Conservation (phyloP, 2,797 vertebrate genomes). For the Poeciliopsis presidionis region DNA sequence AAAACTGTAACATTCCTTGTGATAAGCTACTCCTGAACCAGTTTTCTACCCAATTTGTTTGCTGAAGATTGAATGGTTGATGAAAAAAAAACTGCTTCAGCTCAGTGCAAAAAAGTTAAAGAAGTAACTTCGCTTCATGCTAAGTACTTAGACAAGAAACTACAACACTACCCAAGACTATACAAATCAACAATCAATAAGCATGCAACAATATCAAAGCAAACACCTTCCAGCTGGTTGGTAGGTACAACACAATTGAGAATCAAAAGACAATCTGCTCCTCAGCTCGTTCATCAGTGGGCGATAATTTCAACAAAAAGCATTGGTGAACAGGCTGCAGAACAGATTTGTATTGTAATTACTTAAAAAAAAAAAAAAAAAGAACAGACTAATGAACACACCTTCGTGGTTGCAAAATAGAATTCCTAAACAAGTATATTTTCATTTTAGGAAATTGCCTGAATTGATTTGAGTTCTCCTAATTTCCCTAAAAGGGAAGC, state of each 20-base stretch:
- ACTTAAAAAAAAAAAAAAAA: constrained; percentile 25
- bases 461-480: constrained; percentile 27
- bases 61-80: neutral
- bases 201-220: constrained; percentile 31
- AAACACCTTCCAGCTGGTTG: constrained; percentile 31
- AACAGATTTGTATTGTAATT: constrained; percentile 49
- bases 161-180: constrained; percentile 7
- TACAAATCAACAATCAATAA: constrained; percentile 45
- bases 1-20: too few species aligned
- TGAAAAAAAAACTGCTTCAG: neutral
- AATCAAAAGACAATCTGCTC: constrained; percentile 54
- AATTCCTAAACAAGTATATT: neutral
- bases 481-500: constrained; percentile 5
- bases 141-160: neutral
- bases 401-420: constrained; percentile 2
- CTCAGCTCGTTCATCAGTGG: constrained; percentile 46
- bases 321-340: constrained; percentile 31
- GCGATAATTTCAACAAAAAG: constrained; percentile 55
- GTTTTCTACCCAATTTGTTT: neutral
- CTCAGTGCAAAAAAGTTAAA: constrained; percentile 20
- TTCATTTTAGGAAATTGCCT: constrained; percentile 21
- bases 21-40: neutral
- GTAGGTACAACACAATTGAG: constrained; percentile 15
- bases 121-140: constrained; percentile 14
- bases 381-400: constrained; percentile 25